These are phyloP conservation scores for Triplophysa yarkandensis DNA, from an alignment of 2,797 vertebrate species.

Conservation along the genomic window DNA sequence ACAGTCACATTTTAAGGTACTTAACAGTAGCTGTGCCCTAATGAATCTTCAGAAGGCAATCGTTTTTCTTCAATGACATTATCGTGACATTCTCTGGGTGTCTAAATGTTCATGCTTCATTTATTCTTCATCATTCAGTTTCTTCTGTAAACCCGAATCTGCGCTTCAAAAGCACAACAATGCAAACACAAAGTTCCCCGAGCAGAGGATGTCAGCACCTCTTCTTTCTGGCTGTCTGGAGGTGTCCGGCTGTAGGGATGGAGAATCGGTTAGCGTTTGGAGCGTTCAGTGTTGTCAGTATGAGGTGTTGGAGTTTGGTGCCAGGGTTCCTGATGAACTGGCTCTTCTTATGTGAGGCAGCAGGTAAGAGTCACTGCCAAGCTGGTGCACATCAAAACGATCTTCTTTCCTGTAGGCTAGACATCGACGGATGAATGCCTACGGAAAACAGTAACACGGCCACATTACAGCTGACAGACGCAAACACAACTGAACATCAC, in stretches of 20 bases:
- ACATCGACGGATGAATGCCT: constrained; percentile 97
- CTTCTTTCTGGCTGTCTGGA: constrained; percentile 37
- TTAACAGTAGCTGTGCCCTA: constrained; percentile 78
- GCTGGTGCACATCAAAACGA: constrained; percentile 93
- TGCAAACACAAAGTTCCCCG: constrained; percentile 27
- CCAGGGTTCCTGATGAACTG: constrained; percentile 97
- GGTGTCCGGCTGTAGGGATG: constrained; percentile 65
- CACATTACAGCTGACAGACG: background rate
- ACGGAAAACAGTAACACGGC: background rate
- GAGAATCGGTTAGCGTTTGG: constrained; percentile 64
- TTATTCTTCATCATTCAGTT: background rate
- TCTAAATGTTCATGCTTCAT: constrained; percentile 36
- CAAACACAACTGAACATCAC: no score
- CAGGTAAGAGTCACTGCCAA: constrained; percentile 95
- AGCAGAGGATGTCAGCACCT: constrained; percentile 36
- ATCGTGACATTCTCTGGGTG: constrained; percentile 31
- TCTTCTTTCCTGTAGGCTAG: constrained; percentile 98
- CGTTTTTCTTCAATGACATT: constrained; percentile 58
- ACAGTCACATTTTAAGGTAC: constrained; percentile 74
- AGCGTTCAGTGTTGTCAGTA: constrained; percentile 81
- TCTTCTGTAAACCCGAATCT: constrained; percentile 26
- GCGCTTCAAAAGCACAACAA: constrained; percentile 26
- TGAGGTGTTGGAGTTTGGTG: constrained; percentile 81
- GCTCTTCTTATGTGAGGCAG: constrained; percentile 98
- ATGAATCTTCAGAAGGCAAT: constrained; percentile 63